Evolutionary conservation across 2,888 invertebrate genomes (phyloP), one percentile per base, ranked within the genome.

Genomic region (Spisula solida): DNA sequence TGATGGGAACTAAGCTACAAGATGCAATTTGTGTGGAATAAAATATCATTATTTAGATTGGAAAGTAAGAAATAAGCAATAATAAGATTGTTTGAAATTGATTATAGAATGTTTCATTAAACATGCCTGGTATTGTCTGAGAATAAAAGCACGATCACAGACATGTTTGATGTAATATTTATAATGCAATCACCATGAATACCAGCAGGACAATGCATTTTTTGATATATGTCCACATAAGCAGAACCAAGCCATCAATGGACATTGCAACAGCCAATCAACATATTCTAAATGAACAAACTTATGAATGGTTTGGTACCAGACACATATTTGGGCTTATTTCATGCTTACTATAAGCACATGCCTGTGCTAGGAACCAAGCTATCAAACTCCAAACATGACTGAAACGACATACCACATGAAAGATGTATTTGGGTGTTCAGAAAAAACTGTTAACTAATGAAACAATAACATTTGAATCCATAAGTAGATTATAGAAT

Each of bases 1-100:
- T 82, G 66, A 66, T 82, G 82, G 82, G 82, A 82, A 14, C 51
- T 5, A 81, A 55, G 5, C n/a, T n/a, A n/a, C n/a, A n/a, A n/a
- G n/a, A n/a, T n/a, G n/a, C n/a, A 18, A 55, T 2, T 4, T 55
- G 18, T 5, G 29, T 10, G 5, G 29, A 4, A 56, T 8, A 8
- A 12, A 56, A 56, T 5, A 47, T n/a, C 12, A 12, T 5, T 8
- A 47, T 5, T 47, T 5, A n/a, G n/a, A 12, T 47, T 47, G 47
- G 12, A 47, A 47, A 8, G 12, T 47, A 47, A 8, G 6, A 47
- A 47, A n/a, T 47, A 12, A 47, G 12, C n/a, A n/a, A 56, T 5
- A 47, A 5, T 47, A 8, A 12, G 47, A 47, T 8, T 5, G 5
- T 47, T 8, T 47, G 5, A 5, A 55, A 14, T 4, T 55, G 20